These are phyloP conservation scores for Aphis craccivora DNA, from an alignment of 1,140 invertebrate species.

Conservation along the genomic window DNA sequence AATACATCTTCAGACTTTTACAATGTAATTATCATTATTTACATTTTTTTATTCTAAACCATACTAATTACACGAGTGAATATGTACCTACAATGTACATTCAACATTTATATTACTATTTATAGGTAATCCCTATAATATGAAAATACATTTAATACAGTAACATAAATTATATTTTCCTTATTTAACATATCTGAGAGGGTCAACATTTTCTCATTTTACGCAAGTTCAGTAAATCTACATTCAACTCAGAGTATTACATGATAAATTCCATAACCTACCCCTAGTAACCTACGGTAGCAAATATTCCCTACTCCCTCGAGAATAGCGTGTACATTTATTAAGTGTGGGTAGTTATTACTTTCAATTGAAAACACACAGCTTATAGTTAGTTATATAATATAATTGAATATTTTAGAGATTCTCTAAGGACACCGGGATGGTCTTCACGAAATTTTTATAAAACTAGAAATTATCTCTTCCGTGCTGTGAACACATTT, in stretches of 20 bases:
- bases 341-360: conserved; percentile 19
- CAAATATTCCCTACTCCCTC: neutral
- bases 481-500: conserved; percentile 47
- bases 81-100: neutral
- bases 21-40: neutral
- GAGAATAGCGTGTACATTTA: conserved; percentile 20
- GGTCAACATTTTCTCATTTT: neutral
- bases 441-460: neutral
- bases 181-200: neutral
- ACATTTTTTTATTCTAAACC: neutral
- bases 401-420: conserved; percentile 28
- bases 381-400: conserved; percentile 16
- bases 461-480: conserved; percentile 54
- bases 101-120: neutral
- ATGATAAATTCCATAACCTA: neutral
- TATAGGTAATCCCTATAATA: neutral
- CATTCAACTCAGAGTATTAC: neutral
- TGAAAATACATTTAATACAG: neutral
- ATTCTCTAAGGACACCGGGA: neutral
- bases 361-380: conserved; percentile 46
- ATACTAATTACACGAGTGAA: neutral
- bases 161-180: conserved; percentile 6
- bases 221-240: neutral
- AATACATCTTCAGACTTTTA: neutral
- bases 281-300: neutral